Evolutionary conservation across 2,888 invertebrate genomes (phyloP), one percentile per base, ranked within the genome.

Genomic region (Meteorus cinctellus): DNA sequence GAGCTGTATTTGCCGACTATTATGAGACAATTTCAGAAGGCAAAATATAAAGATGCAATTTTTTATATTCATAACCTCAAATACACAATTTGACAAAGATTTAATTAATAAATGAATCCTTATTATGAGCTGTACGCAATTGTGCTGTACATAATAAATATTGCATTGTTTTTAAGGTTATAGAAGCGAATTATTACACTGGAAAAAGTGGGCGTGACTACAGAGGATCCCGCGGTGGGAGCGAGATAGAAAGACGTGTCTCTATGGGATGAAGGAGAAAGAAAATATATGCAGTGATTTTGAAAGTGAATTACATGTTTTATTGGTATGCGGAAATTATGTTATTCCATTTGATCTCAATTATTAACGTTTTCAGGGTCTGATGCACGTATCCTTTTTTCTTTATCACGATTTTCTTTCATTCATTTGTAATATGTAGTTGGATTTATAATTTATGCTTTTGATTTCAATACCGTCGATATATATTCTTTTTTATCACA

Each of bases 311-410:
- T 19, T 55, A 55, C 55, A 55, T 55, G n/a, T 55, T 55, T 55
- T 8, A 55, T 19, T 55, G 19, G 8, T 2, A 55, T 48, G 48
- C n/a, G 14, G 48, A n/a, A n/a, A 55, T 6, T 19, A 19, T 55
- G 41, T 41, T 41, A 41, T 55, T 55, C 19, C 4, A 19, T 55
- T 55, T 19, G n/a, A 55, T 55, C 55, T 19, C 5, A 55, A 19
- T 55, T 55, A 55, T 19, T n/a, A 55, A 19, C 19, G n/a, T 55
- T 55, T 55, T 55, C 55, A 55, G 24, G 55, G 55, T 55, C 24
- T 55, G 10, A 0, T n/a, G 19, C 4, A 19, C 55, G 19, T 55
- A 16, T 16, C 4, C 14, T 48, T 2, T 48, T 5, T 48, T 48
- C 6, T n/a, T n/a, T 16, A n/a, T 48, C 34, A 34, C 34, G 4